phyloP scores from a whole-genome alignment of 2,888 invertebrate species.

The Drosophila kokeensis region DNA sequence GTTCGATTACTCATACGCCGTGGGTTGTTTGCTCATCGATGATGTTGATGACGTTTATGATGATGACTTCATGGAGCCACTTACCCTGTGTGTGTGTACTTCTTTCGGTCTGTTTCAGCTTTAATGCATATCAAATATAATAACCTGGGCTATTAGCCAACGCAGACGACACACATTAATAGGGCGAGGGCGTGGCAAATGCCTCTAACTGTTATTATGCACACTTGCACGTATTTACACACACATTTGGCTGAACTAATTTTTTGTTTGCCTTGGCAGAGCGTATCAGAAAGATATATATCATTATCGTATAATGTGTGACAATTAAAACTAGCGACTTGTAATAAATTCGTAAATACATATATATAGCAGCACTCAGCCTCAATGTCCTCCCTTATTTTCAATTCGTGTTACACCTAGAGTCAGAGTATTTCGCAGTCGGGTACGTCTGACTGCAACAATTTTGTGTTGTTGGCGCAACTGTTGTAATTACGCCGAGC shows the following conservation, averaged over 20 bases:
- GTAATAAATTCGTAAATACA: background rate
- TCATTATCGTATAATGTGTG: background rate
- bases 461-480: conserved; percentile 8
- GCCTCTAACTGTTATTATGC: conserved; percentile 43
- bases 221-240: conserved; percentile 22
- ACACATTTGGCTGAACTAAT: background rate
- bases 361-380: background rate
- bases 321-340: background rate
- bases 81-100: background rate
- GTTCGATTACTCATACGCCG: conserved; percentile 60
- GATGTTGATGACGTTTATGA: conserved; percentile 14
- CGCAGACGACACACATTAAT: conserved; percentile 48
- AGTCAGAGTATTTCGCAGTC: background rate
- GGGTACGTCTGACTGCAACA: background rate
- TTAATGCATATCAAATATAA: conserved; percentile 63
- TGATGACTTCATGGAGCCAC: conserved; percentile 43
- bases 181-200: conserved; percentile 36
- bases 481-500: conserved; percentile 38
- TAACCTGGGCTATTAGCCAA: conserved; percentile 60
- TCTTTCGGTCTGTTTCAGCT: conserved; percentile 21
- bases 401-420: background rate
- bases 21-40: background rate
- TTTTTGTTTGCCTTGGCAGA: background rate
- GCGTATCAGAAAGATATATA: background rate
- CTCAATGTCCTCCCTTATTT: too few relatives aligned